A percentile compares a stretch with the other conserved stretches of the same genome.
phyloP scores from a whole-genome alignment of 1,140 invertebrate genomes.

The Caenorhabditis latens region DNA sequence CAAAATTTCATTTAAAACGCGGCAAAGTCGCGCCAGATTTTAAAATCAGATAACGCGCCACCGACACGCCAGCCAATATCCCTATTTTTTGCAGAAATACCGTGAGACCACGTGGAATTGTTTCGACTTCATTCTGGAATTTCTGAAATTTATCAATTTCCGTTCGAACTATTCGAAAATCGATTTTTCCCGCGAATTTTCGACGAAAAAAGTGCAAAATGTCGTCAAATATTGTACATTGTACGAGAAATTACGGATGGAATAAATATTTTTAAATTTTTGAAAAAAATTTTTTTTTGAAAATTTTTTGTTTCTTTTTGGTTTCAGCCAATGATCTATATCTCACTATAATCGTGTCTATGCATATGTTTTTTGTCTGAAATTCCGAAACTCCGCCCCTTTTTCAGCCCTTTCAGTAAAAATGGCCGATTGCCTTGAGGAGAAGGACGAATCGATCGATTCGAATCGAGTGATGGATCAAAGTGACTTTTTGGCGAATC shows the following conservation, averaged over 20 bases:
- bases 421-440: slow-evolving; percentile 57
- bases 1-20: no score
- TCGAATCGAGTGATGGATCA: slow-evolving; percentile 11
- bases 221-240: slow-evolving; percentile 56
- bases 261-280: not conserved
- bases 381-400: no score
- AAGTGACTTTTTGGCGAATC: slow-evolving; percentile 33
- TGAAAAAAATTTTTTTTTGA: not conserved
- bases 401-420: not conserved
- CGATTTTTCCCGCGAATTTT: slow-evolving; percentile 52
- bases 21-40: no score
- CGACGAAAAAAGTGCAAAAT: slow-evolving; percentile 15
- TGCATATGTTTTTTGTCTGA: not conserved
- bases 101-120: slow-evolving; percentile 56
- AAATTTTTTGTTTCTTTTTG: not conserved
- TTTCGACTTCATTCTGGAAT: slow-evolving; percentile 62
- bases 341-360: no score
- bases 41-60: no score
- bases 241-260: slow-evolving; percentile 25
- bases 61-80: no score
- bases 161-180: slow-evolving; percentile 18
- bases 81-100: slow-evolving; percentile 40
- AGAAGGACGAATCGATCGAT: not conserved
- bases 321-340: not conserved
- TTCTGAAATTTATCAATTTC: slow-evolving; percentile 42